phyloP scores from a whole-genome alignment of 2,113 vertebrate genomes.

The Anseranas semipalmata region DNA sequence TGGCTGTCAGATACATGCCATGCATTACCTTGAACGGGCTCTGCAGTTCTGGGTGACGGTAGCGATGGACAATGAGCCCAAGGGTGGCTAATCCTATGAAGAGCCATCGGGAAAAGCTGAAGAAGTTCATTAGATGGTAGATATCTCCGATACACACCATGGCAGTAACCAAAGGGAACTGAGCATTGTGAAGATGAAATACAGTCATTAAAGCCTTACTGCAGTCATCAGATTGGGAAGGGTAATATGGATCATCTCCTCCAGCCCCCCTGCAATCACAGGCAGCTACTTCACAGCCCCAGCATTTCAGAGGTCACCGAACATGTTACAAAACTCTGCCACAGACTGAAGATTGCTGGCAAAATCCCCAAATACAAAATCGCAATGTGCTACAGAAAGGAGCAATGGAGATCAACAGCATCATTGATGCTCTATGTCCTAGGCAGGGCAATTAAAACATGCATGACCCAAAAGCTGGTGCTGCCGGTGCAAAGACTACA shows the following conservation, averaged over 20 bases:
- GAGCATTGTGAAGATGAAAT: conserved; percentile 36
- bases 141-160: conserved; percentile 84
- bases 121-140: conserved; percentile 87
- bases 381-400: background rate
- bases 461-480: background rate
- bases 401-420: background rate
- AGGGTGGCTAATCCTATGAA: conserved; percentile 87
- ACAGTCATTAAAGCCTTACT: background rate
- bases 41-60: conserved; percentile 80
- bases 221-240: background rate
- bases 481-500: background rate
- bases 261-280: background rate
- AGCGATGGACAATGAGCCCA: conserved; percentile 85
- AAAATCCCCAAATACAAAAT: background rate
- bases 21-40: conserved; percentile 83
- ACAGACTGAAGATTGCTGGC: background rate
- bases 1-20: background rate
- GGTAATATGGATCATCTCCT: background rate
- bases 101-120: conserved; percentile 89
- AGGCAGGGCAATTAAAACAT: background rate
- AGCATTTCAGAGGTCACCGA: background rate
- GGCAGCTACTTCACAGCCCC: background rate
- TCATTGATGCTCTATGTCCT: background rate
- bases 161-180: conserved; percentile 83
- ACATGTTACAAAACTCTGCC: background rate